Evolutionary conservation across 2,888 invertebrate genomes (phyloP), one percentile per base, ranked within the genome.

Genomic region (Saturnia japonica): DNA sequence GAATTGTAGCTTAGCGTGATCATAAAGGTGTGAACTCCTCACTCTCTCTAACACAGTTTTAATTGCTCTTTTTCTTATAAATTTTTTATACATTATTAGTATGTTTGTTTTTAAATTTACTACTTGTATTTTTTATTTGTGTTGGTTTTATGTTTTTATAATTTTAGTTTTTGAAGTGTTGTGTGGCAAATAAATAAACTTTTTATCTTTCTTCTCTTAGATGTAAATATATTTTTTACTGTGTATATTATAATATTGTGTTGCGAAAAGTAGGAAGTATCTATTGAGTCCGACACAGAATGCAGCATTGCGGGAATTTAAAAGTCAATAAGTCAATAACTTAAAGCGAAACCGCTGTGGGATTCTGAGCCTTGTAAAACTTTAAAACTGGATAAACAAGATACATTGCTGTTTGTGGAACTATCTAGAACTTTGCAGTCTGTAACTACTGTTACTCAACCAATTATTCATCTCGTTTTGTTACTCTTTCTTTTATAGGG

Each of bases 301-400:
- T 51, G 66, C 73, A 71, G 66, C 51, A 66, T 64, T 66, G 70
- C 66, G 60, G 70, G 66, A 76, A 79, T 79, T 82, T 78, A 75
- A 78, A 83, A 82, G 80, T 81, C 82, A 80, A 84, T 84, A 84
- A 84, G 83, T 83, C 83, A 82, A 82, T 79, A 73, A 34, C 70
- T 64, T 60, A 34, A 71, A 74, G 45, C 71, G 74, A 74, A 72
- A 72, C 71, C 74, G 71, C 73, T 70, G 71, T 70, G 71, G 70
- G 77, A 51, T 51, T 64, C 51, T 16, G 66, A 43, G 66, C 66
- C 78, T 75, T 79, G 77, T 79, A 78, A 83, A 83, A 81, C 78
- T 83, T 81, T 80, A 78, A 80, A 83, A 79, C 78, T 82, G 72
- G 71, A 80, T 81, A 84, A 85, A 85, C 78, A 86, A 85, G 86